phyloP scores from a whole-genome alignment of 2,888 invertebrate genomes.

The Meloe dianella region DNA sequence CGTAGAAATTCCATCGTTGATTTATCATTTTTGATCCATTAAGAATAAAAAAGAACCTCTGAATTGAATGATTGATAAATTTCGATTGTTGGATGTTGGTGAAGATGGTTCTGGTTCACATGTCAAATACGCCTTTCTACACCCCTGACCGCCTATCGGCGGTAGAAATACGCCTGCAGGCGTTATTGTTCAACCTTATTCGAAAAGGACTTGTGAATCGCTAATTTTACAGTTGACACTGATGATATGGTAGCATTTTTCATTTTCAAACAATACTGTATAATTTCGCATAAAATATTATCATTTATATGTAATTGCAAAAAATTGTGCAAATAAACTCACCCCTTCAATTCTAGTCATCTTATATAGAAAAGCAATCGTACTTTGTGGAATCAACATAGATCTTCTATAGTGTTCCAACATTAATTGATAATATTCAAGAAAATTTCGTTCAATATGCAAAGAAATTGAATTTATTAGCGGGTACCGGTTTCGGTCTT shows the following conservation, averaged over 20 bases:
- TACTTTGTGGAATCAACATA: too few species aligned
- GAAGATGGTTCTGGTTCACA: conserved; percentile 23
- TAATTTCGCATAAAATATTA: too few species aligned
- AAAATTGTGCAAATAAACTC: too few species aligned
- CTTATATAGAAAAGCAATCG: too few species aligned
- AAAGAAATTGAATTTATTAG: too few species aligned
- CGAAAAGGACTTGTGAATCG: conserved; percentile 23
- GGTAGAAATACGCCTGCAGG: conserved; percentile 51
- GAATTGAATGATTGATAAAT: conserved; percentile 8
- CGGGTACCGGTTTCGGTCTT: too few species aligned
- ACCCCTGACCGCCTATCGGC: conserved; percentile 54
- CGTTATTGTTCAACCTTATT: conserved; percentile 47
- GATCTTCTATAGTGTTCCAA: too few species aligned
- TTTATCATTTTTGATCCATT: conserved; percentile 2
- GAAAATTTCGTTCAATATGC: too few species aligned
- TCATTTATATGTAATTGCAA: too few species aligned
- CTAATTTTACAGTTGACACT: conserved; percentile 35
- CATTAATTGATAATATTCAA: too few species aligned
- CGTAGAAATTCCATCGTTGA: background rate
- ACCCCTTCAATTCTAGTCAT: too few species aligned
- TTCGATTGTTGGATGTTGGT: background rate
- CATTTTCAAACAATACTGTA: too few species aligned
- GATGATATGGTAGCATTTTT: conserved; percentile 1
- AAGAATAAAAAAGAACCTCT: background rate
- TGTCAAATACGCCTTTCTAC: conserved; percentile 47